Percentiles rank a stretch among this genome's conserved stretches.
These are phyloP conservation scores for Abscondita cerata DNA, from an alignment of 2,888 invertebrate species.

Conservation along the genomic window DNA sequence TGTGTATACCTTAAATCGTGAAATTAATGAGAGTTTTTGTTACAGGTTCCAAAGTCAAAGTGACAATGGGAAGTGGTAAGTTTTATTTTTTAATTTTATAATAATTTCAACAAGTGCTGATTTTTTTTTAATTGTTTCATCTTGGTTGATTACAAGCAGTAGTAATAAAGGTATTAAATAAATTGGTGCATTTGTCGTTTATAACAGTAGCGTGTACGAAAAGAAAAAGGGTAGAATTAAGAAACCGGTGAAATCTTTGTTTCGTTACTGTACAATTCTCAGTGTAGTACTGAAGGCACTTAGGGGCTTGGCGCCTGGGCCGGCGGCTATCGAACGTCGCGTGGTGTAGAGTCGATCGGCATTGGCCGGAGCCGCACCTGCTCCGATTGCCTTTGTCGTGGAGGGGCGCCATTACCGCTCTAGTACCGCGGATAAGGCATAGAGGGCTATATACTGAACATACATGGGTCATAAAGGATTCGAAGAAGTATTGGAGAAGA, in stretches of 20 bases:
- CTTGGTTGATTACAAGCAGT: no score
- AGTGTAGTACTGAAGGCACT: conserved; percentile 36
- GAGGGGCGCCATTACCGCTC: conserved; percentile 62
- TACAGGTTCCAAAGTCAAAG: no score
- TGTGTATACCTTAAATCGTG: no score
- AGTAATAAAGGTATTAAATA: no score
- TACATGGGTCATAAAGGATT: conserved; percentile 87
- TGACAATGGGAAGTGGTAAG: no score
- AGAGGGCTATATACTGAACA: conserved; percentile 85
- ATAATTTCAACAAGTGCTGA: no score
- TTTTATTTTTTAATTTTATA: no score
- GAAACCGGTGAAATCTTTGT: neutral
- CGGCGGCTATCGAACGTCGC: conserved; percentile 42
- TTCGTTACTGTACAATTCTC: conserved; percentile 15
- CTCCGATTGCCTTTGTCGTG: conserved; percentile 59
- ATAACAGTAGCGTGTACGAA: no score
- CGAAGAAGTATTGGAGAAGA: conserved; percentile 74
- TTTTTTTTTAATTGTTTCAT: no score
- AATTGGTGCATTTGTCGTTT: no score
- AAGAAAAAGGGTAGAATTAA: conserved; percentile 1
- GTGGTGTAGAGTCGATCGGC: conserved; percentile 56
- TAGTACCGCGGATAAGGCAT: conserved; percentile 74
- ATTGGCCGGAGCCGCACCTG: conserved; percentile 63
- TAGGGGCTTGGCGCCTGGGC: conserved; percentile 22
- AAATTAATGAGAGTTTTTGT: no score